These are phyloP conservation scores for Apteryx owenii DNA, from an alignment of 2,113 vertebrate species.

Conservation along the genomic window DNA sequence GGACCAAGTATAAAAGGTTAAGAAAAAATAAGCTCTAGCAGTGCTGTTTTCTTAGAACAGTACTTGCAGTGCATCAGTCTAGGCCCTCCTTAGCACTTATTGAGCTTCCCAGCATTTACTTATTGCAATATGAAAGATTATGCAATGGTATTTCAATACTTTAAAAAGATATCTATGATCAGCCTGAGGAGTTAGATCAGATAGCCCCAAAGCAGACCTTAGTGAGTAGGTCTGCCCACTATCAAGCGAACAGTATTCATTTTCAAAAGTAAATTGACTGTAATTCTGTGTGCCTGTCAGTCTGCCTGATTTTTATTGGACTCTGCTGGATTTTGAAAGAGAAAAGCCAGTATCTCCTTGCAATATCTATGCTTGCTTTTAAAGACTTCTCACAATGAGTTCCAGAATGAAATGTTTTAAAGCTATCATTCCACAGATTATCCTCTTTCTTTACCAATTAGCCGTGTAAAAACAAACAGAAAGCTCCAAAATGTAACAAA, in stretches of 20 bases:
- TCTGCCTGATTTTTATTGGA: constrained; percentile 31
- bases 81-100: background rate
- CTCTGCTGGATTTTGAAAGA: background rate
- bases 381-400: background rate
- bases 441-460: background rate
- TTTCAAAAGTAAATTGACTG: constrained; percentile 21
- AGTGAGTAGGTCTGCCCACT: background rate
- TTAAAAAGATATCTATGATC: background rate
- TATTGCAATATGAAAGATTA: background rate
- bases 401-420: constrained; percentile 11
- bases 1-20: background rate
- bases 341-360: background rate
- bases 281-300: background rate
- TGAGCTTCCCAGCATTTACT: background rate
- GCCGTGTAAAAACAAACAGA: background rate
- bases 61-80: background rate
- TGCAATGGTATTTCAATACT: background rate
- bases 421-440: background rate
- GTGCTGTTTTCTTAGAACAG: background rate
- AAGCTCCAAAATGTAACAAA: background rate
- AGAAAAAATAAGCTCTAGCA: background rate
- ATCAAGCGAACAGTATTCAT: background rate
- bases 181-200: background rate
- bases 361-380: background rate
- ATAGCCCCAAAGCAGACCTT: background rate